Conservation (phyloP, 2,113 vertebrate species). For the Gallinago undulata region DNA sequence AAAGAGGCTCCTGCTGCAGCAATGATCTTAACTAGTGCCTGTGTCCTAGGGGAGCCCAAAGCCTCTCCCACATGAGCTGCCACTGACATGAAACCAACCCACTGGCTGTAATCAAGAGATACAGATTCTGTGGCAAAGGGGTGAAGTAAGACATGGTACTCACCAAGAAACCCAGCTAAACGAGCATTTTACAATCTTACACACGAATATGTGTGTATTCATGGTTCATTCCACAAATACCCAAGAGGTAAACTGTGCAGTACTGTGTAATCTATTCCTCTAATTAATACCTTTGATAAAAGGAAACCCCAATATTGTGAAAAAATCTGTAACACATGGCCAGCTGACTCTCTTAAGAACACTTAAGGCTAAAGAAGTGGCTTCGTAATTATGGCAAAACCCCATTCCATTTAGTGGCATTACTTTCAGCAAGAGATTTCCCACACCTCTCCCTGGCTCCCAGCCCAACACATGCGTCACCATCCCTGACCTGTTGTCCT, state of each 20-base stretch:
- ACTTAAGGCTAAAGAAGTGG: neutral
- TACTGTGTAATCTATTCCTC: neutral
- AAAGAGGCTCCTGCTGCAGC: neutral
- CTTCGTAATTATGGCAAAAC: neutral
- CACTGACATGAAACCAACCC: neutral
- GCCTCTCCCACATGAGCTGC: neutral
- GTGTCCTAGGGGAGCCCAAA: neutral
- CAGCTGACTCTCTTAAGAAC: neutral
- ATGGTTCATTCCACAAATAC: neutral
- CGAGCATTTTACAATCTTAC: neutral
- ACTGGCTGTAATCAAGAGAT: neutral
- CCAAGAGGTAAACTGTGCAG: neutral
- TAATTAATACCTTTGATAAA: slow-evolving; percentile 12
- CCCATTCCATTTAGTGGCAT: neutral
- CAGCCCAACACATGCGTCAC: neutral
- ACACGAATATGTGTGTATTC: neutral
- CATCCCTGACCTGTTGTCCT: neutral
- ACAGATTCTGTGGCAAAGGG: rapidly evolving
- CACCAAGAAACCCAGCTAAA: neutral
- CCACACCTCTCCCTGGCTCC: neutral
- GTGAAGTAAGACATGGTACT: neutral
- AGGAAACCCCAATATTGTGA: neutral
- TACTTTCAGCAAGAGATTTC: neutral
- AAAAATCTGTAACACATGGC: neutral
- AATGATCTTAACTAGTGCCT: neutral